Conservation (phyloP, 2,797 vertebrate species). For the Sebastes umbrosus region DNA sequence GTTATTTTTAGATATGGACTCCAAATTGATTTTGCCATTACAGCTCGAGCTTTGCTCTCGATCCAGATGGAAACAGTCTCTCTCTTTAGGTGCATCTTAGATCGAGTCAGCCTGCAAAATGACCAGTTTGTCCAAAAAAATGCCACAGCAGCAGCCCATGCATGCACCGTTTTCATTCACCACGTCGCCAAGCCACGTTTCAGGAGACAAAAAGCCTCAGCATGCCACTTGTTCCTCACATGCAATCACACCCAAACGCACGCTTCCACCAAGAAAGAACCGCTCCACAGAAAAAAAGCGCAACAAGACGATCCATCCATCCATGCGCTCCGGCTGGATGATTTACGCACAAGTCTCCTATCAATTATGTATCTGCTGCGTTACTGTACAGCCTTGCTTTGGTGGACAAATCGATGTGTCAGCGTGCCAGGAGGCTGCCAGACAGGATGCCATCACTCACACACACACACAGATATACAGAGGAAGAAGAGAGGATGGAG, state of each 20-base stretch:
- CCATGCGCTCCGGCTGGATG: neutral
- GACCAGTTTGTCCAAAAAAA: constrained; percentile 20
- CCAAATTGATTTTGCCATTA: neutral
- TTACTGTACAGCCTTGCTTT: constrained; percentile 10
- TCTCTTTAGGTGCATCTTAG: neutral
- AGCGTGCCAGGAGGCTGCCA: constrained; percentile 31
- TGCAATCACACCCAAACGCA: constrained; percentile 8
- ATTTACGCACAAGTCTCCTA: neutral
- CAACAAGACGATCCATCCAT: neutral
- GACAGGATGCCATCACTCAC: constrained; percentile 11
- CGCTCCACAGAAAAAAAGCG: constrained; percentile 15
- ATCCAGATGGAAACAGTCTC: neutral
- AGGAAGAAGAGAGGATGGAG: neutral
- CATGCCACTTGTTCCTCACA: neutral
- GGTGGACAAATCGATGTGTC: constrained; percentile 28
- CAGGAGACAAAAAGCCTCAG: constrained; percentile 49
- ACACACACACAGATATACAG: neutral
- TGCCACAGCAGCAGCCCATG: neutral
- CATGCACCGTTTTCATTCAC: neutral
- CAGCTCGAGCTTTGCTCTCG: neutral
- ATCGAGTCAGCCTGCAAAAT: neutral
- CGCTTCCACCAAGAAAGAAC: neutral
- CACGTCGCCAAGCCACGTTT: constrained; percentile 41
- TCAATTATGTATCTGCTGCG: constrained; percentile 24
- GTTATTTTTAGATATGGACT: neutral